A percentile compares a stretch with the other conserved stretches of the same genome.
These are phyloP conservation scores for Osmerus mordax DNA, from an alignment of 2,113 vertebrate species.

Conservation along the genomic window DNA sequence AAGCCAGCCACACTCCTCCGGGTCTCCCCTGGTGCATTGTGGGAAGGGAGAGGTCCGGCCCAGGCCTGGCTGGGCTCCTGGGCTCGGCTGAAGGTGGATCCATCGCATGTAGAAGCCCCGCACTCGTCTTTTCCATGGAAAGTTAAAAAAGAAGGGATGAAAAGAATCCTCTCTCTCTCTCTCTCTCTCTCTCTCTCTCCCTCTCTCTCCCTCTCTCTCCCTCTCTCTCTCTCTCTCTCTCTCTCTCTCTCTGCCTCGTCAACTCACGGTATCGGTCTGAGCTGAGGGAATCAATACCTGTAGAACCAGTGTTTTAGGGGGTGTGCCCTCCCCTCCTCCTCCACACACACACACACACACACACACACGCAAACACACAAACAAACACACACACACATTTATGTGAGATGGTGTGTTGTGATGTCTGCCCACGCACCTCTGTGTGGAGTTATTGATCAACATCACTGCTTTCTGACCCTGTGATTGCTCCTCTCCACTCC, in stretches of 20 bases:
- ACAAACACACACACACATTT: constrained; percentile 19
- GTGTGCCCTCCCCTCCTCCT: background rate
- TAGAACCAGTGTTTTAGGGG: too few relatives aligned
- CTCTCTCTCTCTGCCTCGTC: background rate
- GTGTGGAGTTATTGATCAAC: constrained; percentile 44
- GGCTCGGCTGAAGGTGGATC: background rate
- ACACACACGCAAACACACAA: background rate
- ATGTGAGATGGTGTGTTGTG: constrained; percentile 32
- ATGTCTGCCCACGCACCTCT: constrained; percentile 48
- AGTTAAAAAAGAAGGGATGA: too few relatives aligned
- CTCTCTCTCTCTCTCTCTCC: too few relatives aligned
- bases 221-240: background rate
- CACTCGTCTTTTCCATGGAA: too few relatives aligned
- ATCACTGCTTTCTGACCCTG: constrained; percentile 4
- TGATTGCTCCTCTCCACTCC: constrained; percentile 30
- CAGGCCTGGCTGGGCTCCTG: too few relatives aligned
- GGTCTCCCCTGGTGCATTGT: constrained; percentile 19
- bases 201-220: too few relatives aligned
- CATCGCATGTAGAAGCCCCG: background rate
- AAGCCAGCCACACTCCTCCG: constrained; percentile 6
- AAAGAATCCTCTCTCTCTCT: too few relatives aligned
- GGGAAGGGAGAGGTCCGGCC: background rate
- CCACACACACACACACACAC: background rate
- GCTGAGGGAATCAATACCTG: too few relatives aligned
- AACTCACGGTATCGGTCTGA: background rate